Percentiles rank a stretch among this genome's conserved stretches.
Evolutionary conservation across 2,888 invertebrate genomes (phyloP).

Genomic region (Habrosyne pyritoides): DNA sequence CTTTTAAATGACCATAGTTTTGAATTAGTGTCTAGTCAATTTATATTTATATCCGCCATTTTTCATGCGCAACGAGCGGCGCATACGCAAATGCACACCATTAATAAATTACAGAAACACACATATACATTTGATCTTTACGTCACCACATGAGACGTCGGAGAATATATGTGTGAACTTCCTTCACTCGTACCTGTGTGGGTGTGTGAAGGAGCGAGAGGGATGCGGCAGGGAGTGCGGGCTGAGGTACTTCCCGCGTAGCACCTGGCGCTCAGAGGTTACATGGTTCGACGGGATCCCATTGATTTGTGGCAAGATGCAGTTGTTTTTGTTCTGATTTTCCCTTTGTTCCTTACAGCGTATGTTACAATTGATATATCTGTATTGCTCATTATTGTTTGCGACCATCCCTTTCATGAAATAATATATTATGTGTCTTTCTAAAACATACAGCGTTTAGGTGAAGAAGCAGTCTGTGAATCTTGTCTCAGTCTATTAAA

Average conservation of each 20-base stretch:
- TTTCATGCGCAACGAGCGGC: conserved; percentile 68
- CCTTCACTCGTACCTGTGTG: conserved; percentile 51
- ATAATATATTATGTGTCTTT: too few relatives aligned
- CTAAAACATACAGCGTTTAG: too few relatives aligned
- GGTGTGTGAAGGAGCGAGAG: conserved; percentile 49
- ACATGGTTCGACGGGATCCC: conserved; percentile 70
- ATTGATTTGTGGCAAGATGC: conserved; percentile 77
- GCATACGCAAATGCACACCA: conserved; percentile 75
- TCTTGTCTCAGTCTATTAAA: too few relatives aligned
- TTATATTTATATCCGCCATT: conserved; percentile 72
- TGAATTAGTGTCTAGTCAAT: conserved; percentile 69
- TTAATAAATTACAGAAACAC: conserved; percentile 78
- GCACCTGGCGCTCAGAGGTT: conserved; percentile 80
- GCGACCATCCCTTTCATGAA: background rate
- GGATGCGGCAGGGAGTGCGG: conserved; percentile 26
- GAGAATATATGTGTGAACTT: conserved; percentile 49
- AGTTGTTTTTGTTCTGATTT: conserved; percentile 61
- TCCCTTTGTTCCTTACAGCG: conserved; percentile 51
- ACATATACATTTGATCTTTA: conserved; percentile 57
- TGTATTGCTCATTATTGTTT: background rate
- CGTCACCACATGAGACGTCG: conserved; percentile 46
- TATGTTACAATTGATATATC: conserved; percentile 9
- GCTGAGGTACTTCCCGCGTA: conserved; percentile 72
- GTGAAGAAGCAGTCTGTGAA: too few relatives aligned
- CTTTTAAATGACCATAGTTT: conserved; percentile 60